Conservation (phyloP, 1,140 invertebrate species). For the Musca domestica region DNA sequence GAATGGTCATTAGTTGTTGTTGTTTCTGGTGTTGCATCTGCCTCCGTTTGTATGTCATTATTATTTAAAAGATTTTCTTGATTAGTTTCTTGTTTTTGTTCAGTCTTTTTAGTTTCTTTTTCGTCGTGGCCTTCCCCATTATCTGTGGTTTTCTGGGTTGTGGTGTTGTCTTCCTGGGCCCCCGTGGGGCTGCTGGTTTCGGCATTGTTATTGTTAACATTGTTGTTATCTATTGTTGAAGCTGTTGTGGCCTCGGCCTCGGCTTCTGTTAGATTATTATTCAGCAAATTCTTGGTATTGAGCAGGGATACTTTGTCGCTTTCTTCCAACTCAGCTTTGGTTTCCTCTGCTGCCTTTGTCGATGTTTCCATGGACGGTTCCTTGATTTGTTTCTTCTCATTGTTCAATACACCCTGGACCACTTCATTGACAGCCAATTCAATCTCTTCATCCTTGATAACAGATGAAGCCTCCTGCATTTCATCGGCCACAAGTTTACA, state of each 20-base stretch:
- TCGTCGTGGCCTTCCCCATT: not conserved
- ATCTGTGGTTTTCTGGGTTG: not conserved
- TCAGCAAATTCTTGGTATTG: constrained; percentile 49
- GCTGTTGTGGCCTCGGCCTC: constrained; percentile 32
- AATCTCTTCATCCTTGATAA: constrained; percentile 58
- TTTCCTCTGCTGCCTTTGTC: not conserved
- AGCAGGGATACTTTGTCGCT: constrained; percentile 35
- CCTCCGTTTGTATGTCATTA: constrained; percentile 14
- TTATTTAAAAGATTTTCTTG: constrained; percentile 22
- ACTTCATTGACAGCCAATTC: constrained; percentile 58
- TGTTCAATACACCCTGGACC: constrained; percentile 50
- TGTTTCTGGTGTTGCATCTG: constrained; percentile 15
- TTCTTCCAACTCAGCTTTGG: not conserved
- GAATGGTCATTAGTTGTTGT: constrained; percentile 1
- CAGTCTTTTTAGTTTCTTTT: constrained; percentile 29
- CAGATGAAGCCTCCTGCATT: constrained; percentile 52
- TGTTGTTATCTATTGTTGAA: not conserved
- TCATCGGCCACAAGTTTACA: constrained; percentile 50
- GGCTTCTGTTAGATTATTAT: constrained; percentile 27
- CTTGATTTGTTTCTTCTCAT: constrained; percentile 41
- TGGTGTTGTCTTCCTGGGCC: not conserved
- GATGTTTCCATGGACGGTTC: constrained; percentile 1
- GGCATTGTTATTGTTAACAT: constrained; percentile 33
- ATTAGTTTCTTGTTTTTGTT: constrained; percentile 7
- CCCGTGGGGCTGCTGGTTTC: not conserved